These are phyloP conservation scores for Melanerpes formicivorus DNA, from an alignment of 2,113 vertebrate species.

Conservation along the genomic window DNA sequence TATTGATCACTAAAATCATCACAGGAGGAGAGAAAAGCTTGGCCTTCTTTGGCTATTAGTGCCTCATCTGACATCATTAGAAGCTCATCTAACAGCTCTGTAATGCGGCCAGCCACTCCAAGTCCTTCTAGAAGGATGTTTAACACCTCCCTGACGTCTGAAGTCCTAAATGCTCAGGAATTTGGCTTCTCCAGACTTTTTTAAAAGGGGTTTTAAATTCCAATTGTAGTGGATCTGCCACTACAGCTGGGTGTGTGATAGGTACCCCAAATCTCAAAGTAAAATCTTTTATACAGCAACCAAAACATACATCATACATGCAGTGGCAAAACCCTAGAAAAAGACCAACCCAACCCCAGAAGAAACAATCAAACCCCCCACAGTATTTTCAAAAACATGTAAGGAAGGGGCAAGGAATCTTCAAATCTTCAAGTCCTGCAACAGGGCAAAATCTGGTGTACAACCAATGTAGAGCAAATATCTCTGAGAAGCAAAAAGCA, in stretches of 20 bases:
- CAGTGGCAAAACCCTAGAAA: background rate
- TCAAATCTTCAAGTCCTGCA: no score
- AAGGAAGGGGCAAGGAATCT: background rate
- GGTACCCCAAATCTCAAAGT: background rate
- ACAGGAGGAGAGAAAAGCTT: background rate
- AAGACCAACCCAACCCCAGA: background rate
- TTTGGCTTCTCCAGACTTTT: background rate
- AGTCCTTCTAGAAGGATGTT: background rate
- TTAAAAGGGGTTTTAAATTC: background rate
- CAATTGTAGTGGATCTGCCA: background rate
- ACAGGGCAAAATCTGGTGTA: background rate
- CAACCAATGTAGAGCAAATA: background rate
- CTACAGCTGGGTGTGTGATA: background rate
- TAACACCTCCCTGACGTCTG: background rate
- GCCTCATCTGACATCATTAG: background rate
- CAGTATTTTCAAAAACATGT: background rate
- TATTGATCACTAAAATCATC: conserved; percentile 1
- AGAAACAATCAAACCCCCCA: background rate
- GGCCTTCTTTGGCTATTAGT: background rate
- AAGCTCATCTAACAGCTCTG: background rate
- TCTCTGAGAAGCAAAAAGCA: background rate
- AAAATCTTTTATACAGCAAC: background rate
- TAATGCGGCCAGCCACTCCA: background rate
- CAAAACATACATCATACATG: background rate
- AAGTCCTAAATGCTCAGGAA: background rate